Base-by-base conservation (phyloP, 2,888 invertebrate genomes). In the Watsonalla cultraria region DNA sequence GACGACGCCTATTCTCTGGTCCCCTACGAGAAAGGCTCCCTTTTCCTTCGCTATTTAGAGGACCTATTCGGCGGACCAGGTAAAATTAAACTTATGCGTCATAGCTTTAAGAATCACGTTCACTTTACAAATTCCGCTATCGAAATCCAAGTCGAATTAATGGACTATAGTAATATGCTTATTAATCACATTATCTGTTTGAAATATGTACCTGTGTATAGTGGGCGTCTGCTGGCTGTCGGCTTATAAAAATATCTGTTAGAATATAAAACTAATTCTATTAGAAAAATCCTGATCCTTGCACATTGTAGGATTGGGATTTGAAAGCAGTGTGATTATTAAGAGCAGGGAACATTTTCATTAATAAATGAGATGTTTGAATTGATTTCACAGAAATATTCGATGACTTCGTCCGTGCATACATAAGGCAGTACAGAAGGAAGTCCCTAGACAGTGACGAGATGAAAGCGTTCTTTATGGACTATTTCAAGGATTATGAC, bases 11-110 rank as follows among this genome's bases (percentile, higher is more conserved):
- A 97, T 88, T 97, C 97, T 0, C 88, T 92, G 6, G 95, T 98
- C 42, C 98, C 98, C 0, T 98, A 99, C 79, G 97, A 97, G 78
- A 99, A 99, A 84, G 98, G 99, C 0, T 96, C 86, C 0, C 94
- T 96, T 0, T 95, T 99, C 73, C 92, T 99, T 35, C 95, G 96
- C 69, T 96, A 97, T 80, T 85, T 99, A 54, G 98, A 99, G 82
- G 93, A 94, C 63, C 77, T 94, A 6, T 88, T 96, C 35, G 98
- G 98, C 42, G 97, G 97, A 8, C 93, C 96, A 61, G 93, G 95
- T 95, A 85, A 86, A 84, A 61, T 6, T 6, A n/a, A 7, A 34
- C 46, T 14, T 5, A 24, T 46, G 56, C 39, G 51, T 66, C 66
- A n/a, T 68, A 92, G 92, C 70, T 92, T 6, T 78, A 86, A 15